Conservation (phyloP, 2,797 vertebrate species). For the Sebastes itinus region DNA sequence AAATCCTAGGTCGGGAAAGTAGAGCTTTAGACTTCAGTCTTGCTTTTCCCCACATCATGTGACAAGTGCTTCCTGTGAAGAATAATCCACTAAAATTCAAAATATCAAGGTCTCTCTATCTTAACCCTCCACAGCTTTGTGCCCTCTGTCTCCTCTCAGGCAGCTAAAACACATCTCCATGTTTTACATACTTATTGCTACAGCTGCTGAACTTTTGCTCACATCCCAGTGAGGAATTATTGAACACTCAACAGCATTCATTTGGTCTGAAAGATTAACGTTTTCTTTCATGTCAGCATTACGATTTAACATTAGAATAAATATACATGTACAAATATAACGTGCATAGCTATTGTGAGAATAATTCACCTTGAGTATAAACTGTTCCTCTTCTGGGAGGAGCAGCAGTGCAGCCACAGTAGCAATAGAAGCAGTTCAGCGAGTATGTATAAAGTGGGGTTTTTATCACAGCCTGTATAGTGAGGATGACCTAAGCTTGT, state of each 20-base stretch:
- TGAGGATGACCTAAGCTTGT: neutral
- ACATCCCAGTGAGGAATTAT: neutral
- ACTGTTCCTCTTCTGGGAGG: neutral
- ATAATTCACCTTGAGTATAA: neutral
- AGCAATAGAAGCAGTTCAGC: neutral
- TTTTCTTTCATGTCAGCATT: neutral
- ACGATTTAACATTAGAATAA: neutral
- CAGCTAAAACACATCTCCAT: neutral
- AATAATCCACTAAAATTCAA: conserved; percentile 45
- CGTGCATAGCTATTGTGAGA: neutral
- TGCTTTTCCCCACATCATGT: conserved; percentile 30
- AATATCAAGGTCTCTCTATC: conserved; percentile 29
- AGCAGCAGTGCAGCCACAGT: neutral
- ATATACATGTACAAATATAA: neutral
- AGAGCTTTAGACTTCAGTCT: neutral
- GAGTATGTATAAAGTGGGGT: conserved; percentile 3
- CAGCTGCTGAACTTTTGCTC: neutral
- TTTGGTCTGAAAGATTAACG: neutral
- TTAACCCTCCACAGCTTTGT: conserved; percentile 30
- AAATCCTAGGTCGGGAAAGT: neutral
- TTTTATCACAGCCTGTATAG: conserved; percentile 1
- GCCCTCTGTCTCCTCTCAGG: conserved; percentile 10
- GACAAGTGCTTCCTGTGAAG: conserved; percentile 59
- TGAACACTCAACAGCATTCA: neutral
- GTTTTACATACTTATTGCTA: conserved; percentile 27